Evolutionary conservation across 2,797 vertebrate species (phyloP).

Genomic region (Sebastiscus tertius): DNA sequence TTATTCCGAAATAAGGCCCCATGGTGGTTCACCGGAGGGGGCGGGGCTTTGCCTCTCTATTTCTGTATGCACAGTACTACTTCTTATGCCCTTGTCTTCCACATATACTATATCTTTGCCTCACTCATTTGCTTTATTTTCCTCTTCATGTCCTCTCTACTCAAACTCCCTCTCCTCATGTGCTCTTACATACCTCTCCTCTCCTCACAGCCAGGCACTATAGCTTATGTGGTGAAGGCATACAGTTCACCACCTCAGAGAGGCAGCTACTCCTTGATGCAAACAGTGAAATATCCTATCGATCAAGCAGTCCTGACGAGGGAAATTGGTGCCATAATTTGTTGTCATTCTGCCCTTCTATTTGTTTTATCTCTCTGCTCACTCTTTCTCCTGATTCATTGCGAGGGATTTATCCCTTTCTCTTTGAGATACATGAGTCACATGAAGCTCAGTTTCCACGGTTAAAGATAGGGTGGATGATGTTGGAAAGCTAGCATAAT

Average conservation of each 20-base stretch:
- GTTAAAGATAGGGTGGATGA: background rate
- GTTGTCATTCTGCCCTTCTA: constrained; percentile 14
- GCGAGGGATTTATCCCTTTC: background rate
- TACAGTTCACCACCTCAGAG: background rate
- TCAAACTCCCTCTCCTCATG: background rate
- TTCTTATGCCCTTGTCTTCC: background rate
- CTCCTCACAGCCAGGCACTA: background rate
- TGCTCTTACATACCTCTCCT: background rate
- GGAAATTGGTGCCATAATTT: background rate
- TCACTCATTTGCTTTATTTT: background rate
- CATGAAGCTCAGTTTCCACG: background rate
- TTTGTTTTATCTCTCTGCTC: background rate
- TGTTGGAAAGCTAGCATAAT: no score
- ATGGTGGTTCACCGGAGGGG: no score
- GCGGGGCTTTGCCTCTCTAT: no score
- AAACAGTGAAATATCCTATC: background rate
- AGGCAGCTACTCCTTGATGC: background rate
- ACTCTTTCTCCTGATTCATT: background rate
- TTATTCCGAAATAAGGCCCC: no score
- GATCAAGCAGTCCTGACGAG: background rate
- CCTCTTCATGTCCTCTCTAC: background rate
- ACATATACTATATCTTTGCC: background rate
- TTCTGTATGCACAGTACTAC: background rate
- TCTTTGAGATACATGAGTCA: background rate
- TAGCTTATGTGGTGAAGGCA: background rate